phyloP scores from a whole-genome alignment of 2,888 invertebrate species.

The Mesopsocus fuscifrons region DNA sequence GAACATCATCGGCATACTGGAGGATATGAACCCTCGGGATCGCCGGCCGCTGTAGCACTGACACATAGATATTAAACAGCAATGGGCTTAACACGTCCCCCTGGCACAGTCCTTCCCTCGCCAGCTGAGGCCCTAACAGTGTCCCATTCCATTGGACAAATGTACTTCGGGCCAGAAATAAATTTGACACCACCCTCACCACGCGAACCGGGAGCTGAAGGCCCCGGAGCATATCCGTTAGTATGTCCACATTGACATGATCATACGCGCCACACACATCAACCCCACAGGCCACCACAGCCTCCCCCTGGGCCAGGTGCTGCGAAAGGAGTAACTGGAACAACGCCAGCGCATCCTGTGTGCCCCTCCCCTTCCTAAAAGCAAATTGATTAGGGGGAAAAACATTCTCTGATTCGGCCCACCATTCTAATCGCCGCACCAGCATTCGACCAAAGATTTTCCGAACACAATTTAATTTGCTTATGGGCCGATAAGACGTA shows the following conservation, averaged over 20 bases:
- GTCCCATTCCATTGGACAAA: slow-evolving; percentile 2
- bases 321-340: slow-evolving; percentile 8
- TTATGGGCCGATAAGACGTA: slow-evolving; percentile 14
- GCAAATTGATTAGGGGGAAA: slow-evolving; percentile 12
- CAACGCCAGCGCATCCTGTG: slow-evolving; percentile 9
- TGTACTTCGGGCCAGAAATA: slow-evolving; percentile 5
- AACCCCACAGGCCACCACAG: slow-evolving; percentile 11
- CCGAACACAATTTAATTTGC: slow-evolving; percentile 11
- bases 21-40: slow-evolving; percentile 1
- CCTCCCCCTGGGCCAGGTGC: slow-evolving; percentile 10
- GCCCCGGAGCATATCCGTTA: slow-evolving; percentile 4
- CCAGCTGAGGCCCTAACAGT: background rate
- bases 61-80: slow-evolving; percentile 9
- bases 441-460: slow-evolving; percentile 13
- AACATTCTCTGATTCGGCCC: slow-evolving; percentile 12
- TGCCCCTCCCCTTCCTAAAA: slow-evolving; percentile 12
- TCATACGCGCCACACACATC: slow-evolving; percentile 13
- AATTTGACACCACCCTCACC: background rate
- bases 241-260: slow-evolving; percentile 10
- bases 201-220: slow-evolving; percentile 3
- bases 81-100: slow-evolving; percentile 9
- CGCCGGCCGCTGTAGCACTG: background rate
- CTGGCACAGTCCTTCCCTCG: background rate
- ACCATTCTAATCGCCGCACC: slow-evolving; percentile 11
- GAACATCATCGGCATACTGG: slow-evolving; percentile 13